Conservation (phyloP, 2,113 vertebrate genomes). For the Microcebus jonahi region DNA sequence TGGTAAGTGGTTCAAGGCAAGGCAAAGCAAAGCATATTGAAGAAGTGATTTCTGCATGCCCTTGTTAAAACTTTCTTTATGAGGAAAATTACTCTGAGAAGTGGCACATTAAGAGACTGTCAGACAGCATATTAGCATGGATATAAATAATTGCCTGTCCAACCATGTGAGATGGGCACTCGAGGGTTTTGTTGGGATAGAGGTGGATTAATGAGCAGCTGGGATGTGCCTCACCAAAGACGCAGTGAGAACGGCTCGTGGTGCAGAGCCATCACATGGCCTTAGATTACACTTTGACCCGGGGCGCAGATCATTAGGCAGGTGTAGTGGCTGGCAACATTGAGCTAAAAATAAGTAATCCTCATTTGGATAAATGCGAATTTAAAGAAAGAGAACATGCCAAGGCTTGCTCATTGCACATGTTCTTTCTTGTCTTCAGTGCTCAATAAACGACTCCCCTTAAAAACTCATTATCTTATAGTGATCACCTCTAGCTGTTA, state of each 20-base stretch:
- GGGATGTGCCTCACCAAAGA: background rate
- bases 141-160: slow-evolving; percentile 50
- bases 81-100: slow-evolving; percentile 45
- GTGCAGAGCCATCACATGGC: rapidly evolving
- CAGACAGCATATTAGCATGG: slow-evolving; percentile 29
- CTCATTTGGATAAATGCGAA: background rate
- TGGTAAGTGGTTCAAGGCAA: background rate
- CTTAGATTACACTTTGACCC: background rate
- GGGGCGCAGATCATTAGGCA: background rate
- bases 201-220: background rate
- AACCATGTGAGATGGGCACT: background rate
- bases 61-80: slow-evolving; percentile 13
- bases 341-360: background rate
- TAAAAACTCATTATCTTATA: background rate
- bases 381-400: background rate
- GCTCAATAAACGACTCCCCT: background rate
- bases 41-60: background rate
- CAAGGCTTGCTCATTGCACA: background rate
- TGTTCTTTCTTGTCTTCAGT: background rate
- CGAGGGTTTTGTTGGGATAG: background rate
- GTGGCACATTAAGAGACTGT: slow-evolving; percentile 20
- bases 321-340: background rate
- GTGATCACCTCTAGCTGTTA: background rate
- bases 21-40: background rate
- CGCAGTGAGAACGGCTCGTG: background rate